Evolutionary conservation across 2,888 invertebrate species (phyloP).

Genomic region (Uropetala carovei): DNA sequence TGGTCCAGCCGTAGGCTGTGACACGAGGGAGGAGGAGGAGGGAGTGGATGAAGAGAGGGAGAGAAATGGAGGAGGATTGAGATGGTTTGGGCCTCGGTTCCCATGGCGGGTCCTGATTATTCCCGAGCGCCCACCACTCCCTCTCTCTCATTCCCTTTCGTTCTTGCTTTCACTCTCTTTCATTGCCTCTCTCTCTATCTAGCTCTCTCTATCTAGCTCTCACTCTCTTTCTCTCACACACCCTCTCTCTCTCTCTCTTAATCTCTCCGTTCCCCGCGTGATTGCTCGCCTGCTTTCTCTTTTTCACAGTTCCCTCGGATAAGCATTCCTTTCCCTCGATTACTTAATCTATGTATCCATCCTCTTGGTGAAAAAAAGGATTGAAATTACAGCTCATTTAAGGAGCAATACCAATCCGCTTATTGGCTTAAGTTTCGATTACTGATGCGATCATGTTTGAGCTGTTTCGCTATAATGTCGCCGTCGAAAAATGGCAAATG

Average conservation of each 20-base stretch:
- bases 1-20: conserved; percentile 20
- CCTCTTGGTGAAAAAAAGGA: no score
- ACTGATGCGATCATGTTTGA: no score
- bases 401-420: no score
- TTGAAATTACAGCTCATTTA: no score
- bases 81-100: conserved; percentile 45
- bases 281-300: no score
- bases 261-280: no score
- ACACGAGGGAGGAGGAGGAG: neutral
- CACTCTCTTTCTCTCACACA: neutral
- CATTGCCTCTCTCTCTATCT: conserved; percentile 3
- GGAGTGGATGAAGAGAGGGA: neutral
- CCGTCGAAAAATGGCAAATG: no score
- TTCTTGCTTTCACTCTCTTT: neutral
- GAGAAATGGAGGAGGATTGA: neutral
- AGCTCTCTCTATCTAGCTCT: neutral
- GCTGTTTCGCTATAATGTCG: no score
- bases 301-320: no score
- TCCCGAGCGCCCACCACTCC: conserved; percentile 44
- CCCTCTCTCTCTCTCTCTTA: neutral
- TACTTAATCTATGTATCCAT: no score
- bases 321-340: no score
- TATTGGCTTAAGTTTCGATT: no score
- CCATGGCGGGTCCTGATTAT: conserved; percentile 42
- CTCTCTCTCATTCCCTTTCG: neutral